A percentile compares a stretch with the other conserved stretches of the same genome.
Conservation (phyloP, 2,888 invertebrate species). For the Pandemis cinnamomeana region DNA sequence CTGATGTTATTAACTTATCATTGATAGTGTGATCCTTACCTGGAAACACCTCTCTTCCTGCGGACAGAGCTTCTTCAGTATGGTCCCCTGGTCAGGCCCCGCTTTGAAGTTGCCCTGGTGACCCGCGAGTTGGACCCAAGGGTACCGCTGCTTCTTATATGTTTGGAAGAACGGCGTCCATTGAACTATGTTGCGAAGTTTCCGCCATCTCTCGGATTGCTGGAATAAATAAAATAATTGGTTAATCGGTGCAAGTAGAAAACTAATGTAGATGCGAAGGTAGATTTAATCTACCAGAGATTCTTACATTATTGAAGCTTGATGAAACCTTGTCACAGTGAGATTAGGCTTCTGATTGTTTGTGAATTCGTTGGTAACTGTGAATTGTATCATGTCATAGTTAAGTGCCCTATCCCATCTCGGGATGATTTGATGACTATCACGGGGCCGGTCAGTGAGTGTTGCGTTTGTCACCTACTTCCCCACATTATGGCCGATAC, state of each 20-base stretch:
- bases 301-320: too few relatives aligned
- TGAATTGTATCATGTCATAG: too few relatives aligned
- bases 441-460: too few relatives aligned
- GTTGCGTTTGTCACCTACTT: too few relatives aligned
- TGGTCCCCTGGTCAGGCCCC: slow-evolving; percentile 96
- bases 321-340: too few relatives aligned
- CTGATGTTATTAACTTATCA: neutral
- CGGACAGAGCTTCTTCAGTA: slow-evolving; percentile 95
- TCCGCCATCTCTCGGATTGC: slow-evolving; percentile 96
- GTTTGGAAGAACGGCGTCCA: slow-evolving; percentile 99
- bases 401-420: too few relatives aligned
- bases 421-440: too few relatives aligned
- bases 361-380: too few relatives aligned
- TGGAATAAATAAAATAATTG: slow-evolving; percentile 76
- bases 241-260: neutral
- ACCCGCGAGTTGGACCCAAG: slow-evolving; percentile 98
- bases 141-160: slow-evolving; percentile 97
- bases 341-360: too few relatives aligned
- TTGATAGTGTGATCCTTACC: slow-evolving; percentile 60
- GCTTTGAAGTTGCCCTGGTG: slow-evolving; percentile 98
- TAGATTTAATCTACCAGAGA: neutral
- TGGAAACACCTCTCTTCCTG: slow-evolving; percentile 96
- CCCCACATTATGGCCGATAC: too few relatives aligned
- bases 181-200: slow-evolving; percentile 96
- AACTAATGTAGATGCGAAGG: neutral